Evolutionary conservation across 2,888 invertebrate species (phyloP), one percentile per base, ranked within the genome.

Genomic region (Drosophila colorata): DNA sequence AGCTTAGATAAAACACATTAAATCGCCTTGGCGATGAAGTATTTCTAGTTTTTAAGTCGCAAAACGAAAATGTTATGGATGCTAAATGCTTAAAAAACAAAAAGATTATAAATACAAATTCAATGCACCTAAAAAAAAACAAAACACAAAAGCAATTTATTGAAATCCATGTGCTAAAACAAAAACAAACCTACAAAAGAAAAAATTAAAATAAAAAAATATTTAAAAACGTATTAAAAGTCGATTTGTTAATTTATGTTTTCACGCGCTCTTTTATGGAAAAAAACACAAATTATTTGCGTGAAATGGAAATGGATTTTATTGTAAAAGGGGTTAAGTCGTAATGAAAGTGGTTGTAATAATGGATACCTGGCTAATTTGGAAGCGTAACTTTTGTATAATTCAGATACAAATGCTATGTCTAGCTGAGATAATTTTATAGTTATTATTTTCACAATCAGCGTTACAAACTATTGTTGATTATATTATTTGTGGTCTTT

Each of bases 91-190:
- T 51, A 38, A 60, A 59, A 40, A 51, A 41, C 14, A 53, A 37
- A 44, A 56, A 28, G 0, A 53, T 43, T 60, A 25, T 46, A 23
- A 65, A 69, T 40, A 46, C 40, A 60, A 53, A 55, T 57, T 53
- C 35, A 70, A 69, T 63, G 88, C 78, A 82, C 70, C 49, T 38
- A 63, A 77, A 53, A 28, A 51, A 51, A 43, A 31, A 31, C 6
- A 23, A 43, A 43, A 53, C 14, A 56, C 38, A 61, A 75, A 75
- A 61, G 68, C 75, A 74, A 77, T 73, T 65, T 68, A 61, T 64
- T 63, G 72, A 75, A 69, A 82, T 80, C 74, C 84, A 85, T 89
- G 88, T 89, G 89, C 84, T 89, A 85, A 88, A 88, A 76, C 63
- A 78, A 67, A 44, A 61, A 55, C 46, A 55, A 60, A 52, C 9